Base-by-base conservation (phyloP, 2,113 vertebrate species). In the Anseranas semipalmata region DNA sequence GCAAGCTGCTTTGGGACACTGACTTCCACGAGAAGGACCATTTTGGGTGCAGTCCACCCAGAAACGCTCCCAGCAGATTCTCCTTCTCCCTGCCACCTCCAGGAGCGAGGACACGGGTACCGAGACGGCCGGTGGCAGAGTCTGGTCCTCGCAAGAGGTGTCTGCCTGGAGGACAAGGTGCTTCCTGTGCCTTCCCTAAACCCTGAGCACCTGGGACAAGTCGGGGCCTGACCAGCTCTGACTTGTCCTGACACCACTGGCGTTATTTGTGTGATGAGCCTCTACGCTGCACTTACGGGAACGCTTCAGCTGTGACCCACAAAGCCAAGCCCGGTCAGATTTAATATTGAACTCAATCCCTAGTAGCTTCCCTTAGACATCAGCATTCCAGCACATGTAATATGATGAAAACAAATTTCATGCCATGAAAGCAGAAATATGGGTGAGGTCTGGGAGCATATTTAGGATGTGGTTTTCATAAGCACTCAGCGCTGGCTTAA, bases 361-460 rank as follows among this genome's bases (percentile, higher is more conserved):
- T 83, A 55, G 84, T 66, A 94, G 74, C 84, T 96, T 96, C 94
- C 63, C 78, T 87, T 80, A 80, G 81, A 91, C 84, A 93, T 85
- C 87, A 95, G 84, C 94, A 91, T 95, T 93, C 91, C 94, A 95
- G 87, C 67, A 89, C 78, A 93, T 89, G 74, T 87, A 93, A 94
- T n/a, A 87, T 15, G 89, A 91, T 73, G 93, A 95, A 95, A 97
- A 96, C 91, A 96, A 94, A 91, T 91, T 89, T 95, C 91, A 87
- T 95, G 93, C 95, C 84, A 91, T 95, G 93, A 96, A 95, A 96
- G 93, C 55, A 96, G 85, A 96, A 95, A 95, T 83, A 89, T 90
- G 96, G 89, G 86, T 94, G 92, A 96, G 96, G 89, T 95, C 93
- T 95, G 91, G 93, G 77, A 96, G 87, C 95, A 87, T 52, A 87